Conservation (phyloP, 1,140 invertebrate species). For the Pseudomyrmex flavicornis region DNA sequence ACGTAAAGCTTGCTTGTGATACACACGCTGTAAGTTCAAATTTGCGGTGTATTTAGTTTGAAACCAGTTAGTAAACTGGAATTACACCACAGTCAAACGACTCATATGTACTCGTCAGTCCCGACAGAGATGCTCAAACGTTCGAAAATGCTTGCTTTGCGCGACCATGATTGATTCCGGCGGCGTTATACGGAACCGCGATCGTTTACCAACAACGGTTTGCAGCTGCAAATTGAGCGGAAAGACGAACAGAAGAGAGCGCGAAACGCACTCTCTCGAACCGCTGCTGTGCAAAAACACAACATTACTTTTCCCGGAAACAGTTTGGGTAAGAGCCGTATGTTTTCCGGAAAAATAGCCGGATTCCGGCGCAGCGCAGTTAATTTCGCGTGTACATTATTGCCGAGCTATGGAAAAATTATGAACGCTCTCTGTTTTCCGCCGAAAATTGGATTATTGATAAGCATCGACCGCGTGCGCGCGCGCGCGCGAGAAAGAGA, state of each 20-base stretch:
- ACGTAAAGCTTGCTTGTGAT: too few species aligned
- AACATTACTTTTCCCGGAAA: neutral
- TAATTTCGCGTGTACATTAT: neutral
- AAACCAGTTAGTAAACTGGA: slow-evolving; percentile 1
- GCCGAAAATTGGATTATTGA: slow-evolving; percentile 12
- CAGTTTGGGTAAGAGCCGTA: neutral
- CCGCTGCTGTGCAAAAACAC: neutral
- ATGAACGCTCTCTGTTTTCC: neutral
- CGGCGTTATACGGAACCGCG: slow-evolving; percentile 17
- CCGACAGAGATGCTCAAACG: neutral
- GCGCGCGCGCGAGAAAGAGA: too few species aligned
- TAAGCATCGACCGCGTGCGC: neutral
- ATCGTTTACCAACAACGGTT: slow-evolving; percentile 27
- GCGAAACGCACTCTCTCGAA: slow-evolving; percentile 1
- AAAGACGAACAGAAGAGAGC: slow-evolving; percentile 10
- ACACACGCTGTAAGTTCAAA: neutral
- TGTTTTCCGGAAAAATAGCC: slow-evolving; percentile 4
- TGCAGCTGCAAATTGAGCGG: slow-evolving; percentile 33
- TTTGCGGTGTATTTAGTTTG: neutral
- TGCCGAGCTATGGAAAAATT: neutral
- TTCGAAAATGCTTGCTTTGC: slow-evolving; percentile 8
- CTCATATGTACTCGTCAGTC: slow-evolving; percentile 14
- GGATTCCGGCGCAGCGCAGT: neutral
- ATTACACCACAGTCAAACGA: neutral
- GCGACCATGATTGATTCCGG: slow-evolving; percentile 32